These are phyloP conservation scores for Yponomeuta sedellus DNA, from an alignment of 2,888 invertebrate genomes.

Conservation along the genomic window DNA sequence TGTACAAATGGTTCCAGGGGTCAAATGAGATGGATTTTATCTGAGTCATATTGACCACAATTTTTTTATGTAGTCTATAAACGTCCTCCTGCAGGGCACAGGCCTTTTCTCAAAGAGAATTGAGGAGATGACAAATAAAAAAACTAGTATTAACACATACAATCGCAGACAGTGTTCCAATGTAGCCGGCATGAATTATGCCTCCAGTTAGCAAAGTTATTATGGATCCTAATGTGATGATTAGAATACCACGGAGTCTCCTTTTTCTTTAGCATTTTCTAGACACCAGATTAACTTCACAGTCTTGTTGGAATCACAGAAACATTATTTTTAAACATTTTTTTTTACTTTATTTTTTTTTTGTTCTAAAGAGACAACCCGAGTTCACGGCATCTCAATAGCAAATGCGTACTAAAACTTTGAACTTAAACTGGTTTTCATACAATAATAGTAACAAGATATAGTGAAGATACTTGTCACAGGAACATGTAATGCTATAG, in stretches of 20 bases:
- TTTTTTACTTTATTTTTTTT: conserved; percentile 47
- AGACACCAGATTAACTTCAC: conserved; percentile 7
- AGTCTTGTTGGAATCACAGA: neutral
- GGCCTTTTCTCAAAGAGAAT: too few relatives aligned
- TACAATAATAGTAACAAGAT: conserved; percentile 36
- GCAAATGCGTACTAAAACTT: conserved; percentile 42
- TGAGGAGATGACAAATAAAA: too few relatives aligned
- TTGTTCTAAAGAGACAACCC: conserved; percentile 32
- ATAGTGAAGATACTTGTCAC: conserved; percentile 16
- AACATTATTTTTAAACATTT: neutral
- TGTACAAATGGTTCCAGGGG: too few relatives aligned
- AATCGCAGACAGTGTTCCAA: conserved; percentile 62
- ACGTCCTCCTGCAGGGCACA: too few relatives aligned
- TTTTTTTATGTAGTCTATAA: too few relatives aligned
- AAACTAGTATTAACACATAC: conserved; percentile 36
- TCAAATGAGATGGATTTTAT: too few relatives aligned
- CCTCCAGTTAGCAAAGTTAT: conserved; percentile 55
- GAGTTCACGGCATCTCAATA: conserved; percentile 24
- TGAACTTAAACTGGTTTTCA: conserved; percentile 46
- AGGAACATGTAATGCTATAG: neutral
- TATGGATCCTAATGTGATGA: conserved; percentile 55
- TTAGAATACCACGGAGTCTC: conserved; percentile 64
- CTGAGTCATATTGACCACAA: too few relatives aligned
- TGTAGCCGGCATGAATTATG: conserved; percentile 54
- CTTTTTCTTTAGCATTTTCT: conserved; percentile 64